Conservation (phyloP, 2,888 invertebrate genomes). For the Physocephala rufipes region DNA sequence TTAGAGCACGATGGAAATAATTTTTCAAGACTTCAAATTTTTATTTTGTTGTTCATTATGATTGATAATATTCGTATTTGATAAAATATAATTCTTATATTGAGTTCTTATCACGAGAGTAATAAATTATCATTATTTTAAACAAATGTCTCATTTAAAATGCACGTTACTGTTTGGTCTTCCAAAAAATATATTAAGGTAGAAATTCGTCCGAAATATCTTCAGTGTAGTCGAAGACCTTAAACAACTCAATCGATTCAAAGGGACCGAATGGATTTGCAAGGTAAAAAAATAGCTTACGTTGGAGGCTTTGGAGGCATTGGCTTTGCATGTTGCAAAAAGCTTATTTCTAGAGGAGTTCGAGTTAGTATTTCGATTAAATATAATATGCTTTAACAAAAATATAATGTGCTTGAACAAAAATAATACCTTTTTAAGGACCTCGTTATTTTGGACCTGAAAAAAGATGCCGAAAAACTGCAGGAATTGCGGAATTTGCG, state of each 20-base stretch:
- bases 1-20: too few relatives aligned
- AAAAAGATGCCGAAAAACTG: conserved; percentile 44
- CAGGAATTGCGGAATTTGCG: neutral
- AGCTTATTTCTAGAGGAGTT: conserved; percentile 36
- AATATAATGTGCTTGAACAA: neutral
- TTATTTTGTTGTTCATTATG: too few relatives aligned
- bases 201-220: neutral
- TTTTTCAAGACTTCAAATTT: too few relatives aligned
- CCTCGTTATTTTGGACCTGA: conserved; percentile 56
- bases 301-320: conserved; percentile 52
- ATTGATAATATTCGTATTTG: too few relatives aligned
- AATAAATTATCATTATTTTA: neutral
- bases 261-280: conserved; percentile 39
- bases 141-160: neutral
- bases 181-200: neutral
- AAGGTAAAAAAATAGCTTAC: conserved; percentile 46
- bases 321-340: conserved; percentile 41
- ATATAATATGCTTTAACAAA: too few relatives aligned
- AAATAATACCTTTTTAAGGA: conserved; percentile 37
- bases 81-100: too few relatives aligned
- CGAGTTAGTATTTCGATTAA: conserved; percentile 42
- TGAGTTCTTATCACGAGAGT: too few relatives aligned
- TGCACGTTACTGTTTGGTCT: neutral
- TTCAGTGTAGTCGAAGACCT: neutral
- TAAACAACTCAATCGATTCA: too few relatives aligned